phyloP scores from a whole-genome alignment of 2,888 invertebrate species.

The Junonia oenone region DNA sequence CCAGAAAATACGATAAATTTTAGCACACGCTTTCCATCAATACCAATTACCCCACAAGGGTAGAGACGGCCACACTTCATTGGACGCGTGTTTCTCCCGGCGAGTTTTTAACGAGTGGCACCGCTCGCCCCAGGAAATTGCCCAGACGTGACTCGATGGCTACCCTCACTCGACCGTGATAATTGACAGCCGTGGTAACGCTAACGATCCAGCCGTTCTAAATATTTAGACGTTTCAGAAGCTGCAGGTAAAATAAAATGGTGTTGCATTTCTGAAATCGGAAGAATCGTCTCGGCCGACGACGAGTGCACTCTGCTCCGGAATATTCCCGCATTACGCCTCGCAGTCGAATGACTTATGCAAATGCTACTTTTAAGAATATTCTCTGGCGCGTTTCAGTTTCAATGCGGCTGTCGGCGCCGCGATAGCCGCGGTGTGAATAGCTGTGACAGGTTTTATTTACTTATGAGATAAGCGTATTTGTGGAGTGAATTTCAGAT shows the following conservation, averaged over 20 bases:
- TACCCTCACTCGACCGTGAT: constrained; percentile 11
- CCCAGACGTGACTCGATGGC: constrained; percentile 12
- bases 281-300: background rate
- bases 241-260: background rate
- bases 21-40: background rate
- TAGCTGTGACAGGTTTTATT: constrained; percentile 7
- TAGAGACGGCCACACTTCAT: background rate
- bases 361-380: constrained; percentile 18
- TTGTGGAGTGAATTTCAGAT: constrained; percentile 3
- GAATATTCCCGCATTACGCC: constrained; percentile 6
- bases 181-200: constrained; percentile 10
- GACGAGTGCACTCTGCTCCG: background rate
- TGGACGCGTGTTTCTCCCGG: constrained; percentile 5
- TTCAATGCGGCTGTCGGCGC: constrained; percentile 12
- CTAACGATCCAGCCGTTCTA: constrained; percentile 13
- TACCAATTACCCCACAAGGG: constrained; percentile 1
- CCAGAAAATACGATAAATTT: background rate
- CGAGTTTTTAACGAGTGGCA: constrained; percentile 10
- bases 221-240: constrained; percentile 10
- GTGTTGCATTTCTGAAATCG: background rate
- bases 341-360: constrained; percentile 15
- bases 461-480: constrained; percentile 12
- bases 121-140: constrained; percentile 13
- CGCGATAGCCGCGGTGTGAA: constrained; percentile 9
- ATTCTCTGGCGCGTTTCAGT: constrained; percentile 15